Conservation (phyloP, 1,140 invertebrate species). For the Bombus picipes region DNA sequence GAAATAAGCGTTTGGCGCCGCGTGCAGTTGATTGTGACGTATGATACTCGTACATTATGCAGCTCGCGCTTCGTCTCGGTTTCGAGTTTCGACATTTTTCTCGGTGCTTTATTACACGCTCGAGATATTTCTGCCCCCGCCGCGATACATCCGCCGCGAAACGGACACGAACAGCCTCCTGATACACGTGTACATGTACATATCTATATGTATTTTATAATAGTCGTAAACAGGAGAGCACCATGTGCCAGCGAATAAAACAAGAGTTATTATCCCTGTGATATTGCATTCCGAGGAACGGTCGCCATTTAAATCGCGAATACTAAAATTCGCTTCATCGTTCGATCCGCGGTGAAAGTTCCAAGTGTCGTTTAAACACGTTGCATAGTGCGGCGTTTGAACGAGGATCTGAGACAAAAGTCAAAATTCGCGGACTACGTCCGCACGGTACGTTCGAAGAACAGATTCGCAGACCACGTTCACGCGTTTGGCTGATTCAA, state of each 20-base stretch:
- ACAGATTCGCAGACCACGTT: too few species aligned
- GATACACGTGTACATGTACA: background rate
- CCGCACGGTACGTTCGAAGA: too few species aligned
- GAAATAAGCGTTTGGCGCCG: slow-evolving; percentile 75
- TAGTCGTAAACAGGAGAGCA: slow-evolving; percentile 22
- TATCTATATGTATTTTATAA: slow-evolving; percentile 24
- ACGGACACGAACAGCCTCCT: slow-evolving; percentile 32
- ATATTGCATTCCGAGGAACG: background rate
- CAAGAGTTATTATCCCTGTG: background rate
- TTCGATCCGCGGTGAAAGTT: background rate
- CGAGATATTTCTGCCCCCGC: slow-evolving; percentile 69
- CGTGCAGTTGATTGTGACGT: slow-evolving; percentile 76
- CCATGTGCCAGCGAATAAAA: background rate
- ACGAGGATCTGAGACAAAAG: too few species aligned
- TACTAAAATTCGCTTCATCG: background rate
- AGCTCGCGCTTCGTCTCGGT: slow-evolving; percentile 72
- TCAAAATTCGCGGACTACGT: too few species aligned
- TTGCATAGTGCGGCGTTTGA: too few species aligned
- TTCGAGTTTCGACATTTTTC: slow-evolving; percentile 76
- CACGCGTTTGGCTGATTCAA: too few species aligned
- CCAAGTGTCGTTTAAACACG: background rate
- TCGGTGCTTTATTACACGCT: slow-evolving; percentile 74
- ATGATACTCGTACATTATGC: slow-evolving; percentile 76
- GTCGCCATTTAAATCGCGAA: background rate
- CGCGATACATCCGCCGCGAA: slow-evolving; percentile 64